Conservation (phyloP, 92 coral and sea anemone genomes). For the Zoanthus sociatus region DNA sequence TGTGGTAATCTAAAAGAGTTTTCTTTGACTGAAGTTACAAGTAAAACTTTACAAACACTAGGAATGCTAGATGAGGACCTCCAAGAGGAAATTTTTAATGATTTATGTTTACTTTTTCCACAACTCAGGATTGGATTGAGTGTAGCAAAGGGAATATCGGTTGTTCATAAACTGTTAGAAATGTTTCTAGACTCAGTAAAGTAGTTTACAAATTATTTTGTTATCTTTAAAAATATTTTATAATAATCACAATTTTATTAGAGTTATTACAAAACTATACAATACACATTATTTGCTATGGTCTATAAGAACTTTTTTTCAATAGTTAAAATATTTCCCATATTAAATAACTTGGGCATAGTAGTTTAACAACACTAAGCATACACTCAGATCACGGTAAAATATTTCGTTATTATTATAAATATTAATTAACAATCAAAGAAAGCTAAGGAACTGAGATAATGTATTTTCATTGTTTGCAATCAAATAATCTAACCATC, state of each 20-base stretch:
- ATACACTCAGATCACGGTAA: neutral
- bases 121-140: neutral
- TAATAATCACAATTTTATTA: neutral
- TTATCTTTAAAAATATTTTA: neutral
- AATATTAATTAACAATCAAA: neutral
- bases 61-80: conserved; percentile 14
- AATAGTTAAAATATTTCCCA: neutral
- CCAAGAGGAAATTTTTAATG: conserved; percentile 10
- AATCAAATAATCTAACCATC: neutral
- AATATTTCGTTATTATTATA: neutral
- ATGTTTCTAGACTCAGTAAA: neutral
- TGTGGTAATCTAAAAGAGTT: neutral
- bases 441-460: neutral
- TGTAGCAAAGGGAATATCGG: conserved; percentile 14
- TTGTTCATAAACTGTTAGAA: conserved; percentile 6
- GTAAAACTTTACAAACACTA: neutral
- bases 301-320: neutral
- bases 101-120: conserved; percentile 13
- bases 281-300: neutral
- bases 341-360: neutral
- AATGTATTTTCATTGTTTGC: neutral
- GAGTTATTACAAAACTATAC: neutral
- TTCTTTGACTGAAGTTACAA: neutral
- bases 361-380: neutral
- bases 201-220: conserved; percentile 4